phyloP scores from a whole-genome alignment of 2,113 vertebrate genomes.

The Cairina moschata region DNA sequence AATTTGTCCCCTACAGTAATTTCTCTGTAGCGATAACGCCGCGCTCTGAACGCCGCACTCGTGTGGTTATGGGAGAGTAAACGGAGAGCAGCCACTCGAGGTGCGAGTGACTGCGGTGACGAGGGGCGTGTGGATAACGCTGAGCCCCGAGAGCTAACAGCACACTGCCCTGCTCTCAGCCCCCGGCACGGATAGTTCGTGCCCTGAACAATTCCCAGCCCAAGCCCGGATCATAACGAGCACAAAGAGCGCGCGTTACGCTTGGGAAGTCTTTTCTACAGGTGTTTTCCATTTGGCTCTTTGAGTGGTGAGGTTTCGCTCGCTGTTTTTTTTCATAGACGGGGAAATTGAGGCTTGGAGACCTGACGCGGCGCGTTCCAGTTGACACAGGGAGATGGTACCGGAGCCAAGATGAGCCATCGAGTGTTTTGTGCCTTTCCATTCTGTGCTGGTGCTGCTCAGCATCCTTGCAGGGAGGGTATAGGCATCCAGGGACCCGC shows the following conservation, averaged over 20 bases:
- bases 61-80: not conserved
- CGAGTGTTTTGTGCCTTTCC: not conserved
- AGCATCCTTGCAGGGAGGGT: not conserved
- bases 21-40: constrained; percentile 16
- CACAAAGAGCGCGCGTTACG: not conserved
- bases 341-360: constrained; percentile 39
- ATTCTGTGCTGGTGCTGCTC: not conserved
- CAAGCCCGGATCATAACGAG: not conserved
- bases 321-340: not conserved
- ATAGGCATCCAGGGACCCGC: fast-evolving
- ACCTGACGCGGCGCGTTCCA: not conserved
- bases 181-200: not conserved
- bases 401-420: not conserved
- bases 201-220: not conserved
- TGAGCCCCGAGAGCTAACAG: not conserved
- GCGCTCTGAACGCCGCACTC: not conserved
- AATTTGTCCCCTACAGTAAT: constrained; percentile 56
- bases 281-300: not conserved
- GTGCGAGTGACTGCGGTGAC: not conserved
- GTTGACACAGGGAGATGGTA: not conserved
- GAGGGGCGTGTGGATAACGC: not conserved
- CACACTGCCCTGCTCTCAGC: not conserved
- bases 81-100: not conserved
- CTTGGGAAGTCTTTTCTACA: not conserved
- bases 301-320: not conserved